phyloP scores from a whole-genome alignment of 2,113 vertebrate species.

The Struthio camelus region DNA sequence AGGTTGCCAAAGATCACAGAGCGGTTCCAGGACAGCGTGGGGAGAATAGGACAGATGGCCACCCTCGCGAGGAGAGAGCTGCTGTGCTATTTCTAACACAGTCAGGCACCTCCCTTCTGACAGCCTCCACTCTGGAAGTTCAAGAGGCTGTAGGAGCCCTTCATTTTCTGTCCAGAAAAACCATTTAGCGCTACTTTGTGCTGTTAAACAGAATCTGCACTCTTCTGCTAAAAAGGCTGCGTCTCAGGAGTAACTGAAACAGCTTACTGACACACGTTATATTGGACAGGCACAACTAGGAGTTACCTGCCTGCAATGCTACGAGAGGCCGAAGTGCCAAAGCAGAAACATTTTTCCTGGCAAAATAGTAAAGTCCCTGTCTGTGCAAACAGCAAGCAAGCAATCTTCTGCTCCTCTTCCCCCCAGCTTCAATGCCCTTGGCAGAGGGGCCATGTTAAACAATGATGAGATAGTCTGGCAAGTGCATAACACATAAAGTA shows the following conservation, averaged over 20 bases:
- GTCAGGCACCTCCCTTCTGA: neutral
- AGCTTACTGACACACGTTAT: neutral
- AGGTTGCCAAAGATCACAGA: slow-evolving; percentile 26
- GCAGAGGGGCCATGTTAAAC: neutral
- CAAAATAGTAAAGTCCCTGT: neutral
- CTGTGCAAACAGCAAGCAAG: neutral
- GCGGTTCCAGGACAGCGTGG: neutral
- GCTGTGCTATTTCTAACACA: slow-evolving; percentile 3
- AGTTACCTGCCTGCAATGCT: neutral
- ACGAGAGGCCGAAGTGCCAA: neutral
- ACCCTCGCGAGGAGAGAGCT: neutral
- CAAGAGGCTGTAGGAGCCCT: neutral
- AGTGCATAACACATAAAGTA: neutral
- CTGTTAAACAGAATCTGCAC: neutral
- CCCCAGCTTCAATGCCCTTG: neutral
- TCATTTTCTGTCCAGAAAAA: neutral
- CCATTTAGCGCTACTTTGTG: neutral
- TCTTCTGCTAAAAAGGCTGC: neutral
- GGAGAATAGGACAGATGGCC: slow-evolving; percentile 34
- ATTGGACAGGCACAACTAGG: neutral
- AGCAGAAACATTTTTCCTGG: neutral
- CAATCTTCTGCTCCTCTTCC: neutral
- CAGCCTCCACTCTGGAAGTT: neutral
- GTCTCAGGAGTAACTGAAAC: neutral
- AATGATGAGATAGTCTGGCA: neutral